phyloP scores from a whole-genome alignment of 2,113 vertebrate species.

The Ammodytes dubius region DNA sequence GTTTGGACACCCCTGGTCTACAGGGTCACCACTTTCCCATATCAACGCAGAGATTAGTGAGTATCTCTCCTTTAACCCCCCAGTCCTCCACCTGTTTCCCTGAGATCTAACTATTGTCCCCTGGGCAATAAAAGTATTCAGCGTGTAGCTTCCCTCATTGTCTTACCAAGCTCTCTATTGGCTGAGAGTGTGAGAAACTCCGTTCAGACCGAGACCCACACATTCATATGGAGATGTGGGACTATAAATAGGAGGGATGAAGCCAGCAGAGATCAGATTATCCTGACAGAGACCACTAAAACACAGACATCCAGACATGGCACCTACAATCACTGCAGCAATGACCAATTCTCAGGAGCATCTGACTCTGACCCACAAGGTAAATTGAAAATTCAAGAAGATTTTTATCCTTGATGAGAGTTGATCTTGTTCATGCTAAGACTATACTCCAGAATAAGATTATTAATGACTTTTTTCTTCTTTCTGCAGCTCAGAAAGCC shows the following conservation, averaged over 20 bases:
- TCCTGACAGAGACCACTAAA: slow-evolving; percentile 21
- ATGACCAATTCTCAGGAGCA: slow-evolving; percentile 58
- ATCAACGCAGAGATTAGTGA: slow-evolving; percentile 57
- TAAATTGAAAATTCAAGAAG: slow-evolving; percentile 41
- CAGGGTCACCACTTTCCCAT: slow-evolving; percentile 79
- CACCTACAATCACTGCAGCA: slow-evolving; percentile 23
- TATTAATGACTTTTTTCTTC: neutral
- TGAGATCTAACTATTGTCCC: slow-evolving; percentile 63
- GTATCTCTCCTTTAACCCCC: slow-evolving; percentile 39
- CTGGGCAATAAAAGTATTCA: neutral
- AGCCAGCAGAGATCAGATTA: slow-evolving; percentile 16
- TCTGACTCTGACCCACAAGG: slow-evolving; percentile 68
- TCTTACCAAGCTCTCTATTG: too few species aligned
- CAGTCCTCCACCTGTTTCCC: slow-evolving; percentile 68
- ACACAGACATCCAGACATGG: too few species aligned
- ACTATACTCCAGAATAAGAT: too few species aligned
- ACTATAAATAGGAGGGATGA: too few species aligned
- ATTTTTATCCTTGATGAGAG: too few species aligned
- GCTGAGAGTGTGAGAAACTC: too few species aligned
- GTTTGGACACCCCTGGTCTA: slow-evolving; percentile 38
- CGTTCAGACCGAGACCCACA: too few species aligned
- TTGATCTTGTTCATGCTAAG: too few species aligned
- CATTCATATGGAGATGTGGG: too few species aligned
- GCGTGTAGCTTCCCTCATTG: too few species aligned
- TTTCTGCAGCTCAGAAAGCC: slow-evolving; percentile 61